Conservation (phyloP, 1,140 invertebrate species). For the Diabrotica undecimpunctata region DNA sequence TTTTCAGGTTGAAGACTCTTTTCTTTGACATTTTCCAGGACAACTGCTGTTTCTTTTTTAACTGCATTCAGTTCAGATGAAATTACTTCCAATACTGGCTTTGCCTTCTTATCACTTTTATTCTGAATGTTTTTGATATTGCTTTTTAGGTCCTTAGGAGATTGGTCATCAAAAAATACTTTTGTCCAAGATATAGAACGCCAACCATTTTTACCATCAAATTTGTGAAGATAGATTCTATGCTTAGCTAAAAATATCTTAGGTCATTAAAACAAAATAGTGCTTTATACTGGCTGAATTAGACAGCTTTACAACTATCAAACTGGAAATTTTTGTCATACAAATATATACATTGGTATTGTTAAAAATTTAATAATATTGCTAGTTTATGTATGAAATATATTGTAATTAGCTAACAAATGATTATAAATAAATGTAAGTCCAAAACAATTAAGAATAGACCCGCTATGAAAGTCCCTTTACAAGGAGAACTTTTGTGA, state of each 20-base stretch:
- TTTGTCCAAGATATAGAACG: slow-evolving; percentile 10
- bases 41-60: slow-evolving; percentile 23
- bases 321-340: neutral
- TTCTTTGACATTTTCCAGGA: slow-evolving; percentile 41
- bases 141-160: neutral
- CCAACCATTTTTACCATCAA: neutral
- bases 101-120: neutral
- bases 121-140: neutral
- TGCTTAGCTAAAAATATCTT: neutral
- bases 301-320: neutral
- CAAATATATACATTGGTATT: neutral
- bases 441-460: neutral
- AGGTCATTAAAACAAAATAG: neutral
- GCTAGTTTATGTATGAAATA: neutral
- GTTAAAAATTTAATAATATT: neutral
- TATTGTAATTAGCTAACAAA: neutral
- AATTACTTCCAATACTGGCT: slow-evolving; percentile 18
- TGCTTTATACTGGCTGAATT: neutral
- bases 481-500: neutral
- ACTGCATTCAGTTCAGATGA: slow-evolving; percentile 12
- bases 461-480: neutral
- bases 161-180: neutral
- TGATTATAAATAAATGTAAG: neutral
- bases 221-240: neutral
- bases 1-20: slow-evolving; percentile 34